phyloP scores from a whole-genome alignment of 2,113 vertebrate species.

The Malurus cyaneus region DNA sequence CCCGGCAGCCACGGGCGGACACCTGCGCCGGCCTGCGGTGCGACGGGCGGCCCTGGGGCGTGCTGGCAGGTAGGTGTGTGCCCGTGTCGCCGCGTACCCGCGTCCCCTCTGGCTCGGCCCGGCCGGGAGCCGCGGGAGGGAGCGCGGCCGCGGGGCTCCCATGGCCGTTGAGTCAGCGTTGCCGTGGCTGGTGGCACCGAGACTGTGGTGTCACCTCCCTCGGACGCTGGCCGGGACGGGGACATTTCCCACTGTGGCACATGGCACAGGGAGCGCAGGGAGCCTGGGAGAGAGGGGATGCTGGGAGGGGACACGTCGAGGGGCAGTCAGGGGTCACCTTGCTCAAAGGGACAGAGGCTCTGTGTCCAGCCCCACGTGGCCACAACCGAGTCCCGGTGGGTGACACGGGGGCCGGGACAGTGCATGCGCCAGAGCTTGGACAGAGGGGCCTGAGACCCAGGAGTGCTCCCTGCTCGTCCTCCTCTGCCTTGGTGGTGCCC shows the following conservation, averaged over 20 bases:
- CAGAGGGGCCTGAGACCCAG: neutral
- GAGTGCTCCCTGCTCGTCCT: neutral
- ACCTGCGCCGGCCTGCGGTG: slow-evolving; percentile 50
- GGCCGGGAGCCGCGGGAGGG: rapidly evolving
- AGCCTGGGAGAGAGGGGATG: neutral
- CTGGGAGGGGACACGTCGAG: neutral
- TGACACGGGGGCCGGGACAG: neutral
- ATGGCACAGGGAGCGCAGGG: rapidly evolving
- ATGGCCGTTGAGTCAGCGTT: rapidly evolving
- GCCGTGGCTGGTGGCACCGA: rapidly evolving
- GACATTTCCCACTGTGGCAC: rapidly evolving
- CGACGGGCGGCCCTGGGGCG: neutral
- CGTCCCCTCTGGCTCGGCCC: neutral
- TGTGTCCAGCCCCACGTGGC: too few relatives aligned
- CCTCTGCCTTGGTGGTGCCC: neutral
- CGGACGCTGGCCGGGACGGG: rapidly evolving
- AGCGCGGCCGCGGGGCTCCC: neutral
- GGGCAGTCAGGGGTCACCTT: neutral
- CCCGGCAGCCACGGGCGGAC: neutral
- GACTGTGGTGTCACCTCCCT: neutral
- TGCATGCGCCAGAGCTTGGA: rapidly evolving
- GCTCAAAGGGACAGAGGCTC: neutral
- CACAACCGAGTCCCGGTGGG: rapidly evolving
- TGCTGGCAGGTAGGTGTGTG: slow-evolving; percentile 57
- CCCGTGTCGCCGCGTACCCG: neutral